Evolutionary conservation across 2,888 invertebrate genomes (phyloP).

Genomic region (Sussaba pulchella): DNA sequence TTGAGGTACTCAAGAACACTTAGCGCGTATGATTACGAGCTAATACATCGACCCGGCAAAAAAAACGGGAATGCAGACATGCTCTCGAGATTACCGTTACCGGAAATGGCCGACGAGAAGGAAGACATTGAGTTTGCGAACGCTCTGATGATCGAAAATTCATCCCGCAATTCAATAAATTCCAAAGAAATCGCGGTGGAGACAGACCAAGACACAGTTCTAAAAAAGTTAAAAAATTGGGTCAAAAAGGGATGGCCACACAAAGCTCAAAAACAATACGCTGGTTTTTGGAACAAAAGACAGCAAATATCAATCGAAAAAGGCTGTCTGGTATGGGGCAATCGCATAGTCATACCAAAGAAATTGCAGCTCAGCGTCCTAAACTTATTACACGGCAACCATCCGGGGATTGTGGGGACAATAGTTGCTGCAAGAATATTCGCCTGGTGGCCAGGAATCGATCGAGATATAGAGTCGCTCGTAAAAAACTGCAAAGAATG

Average conservation of each 20-base stretch:
- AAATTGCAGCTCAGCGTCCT: constrained; percentile 37
- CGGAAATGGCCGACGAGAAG: constrained; percentile 34
- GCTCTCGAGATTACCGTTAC: constrained; percentile 42
- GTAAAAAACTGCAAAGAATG: constrained; percentile 23
- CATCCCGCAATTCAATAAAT: background rate
- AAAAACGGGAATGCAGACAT: constrained; percentile 40
- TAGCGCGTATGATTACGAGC: constrained; percentile 35
- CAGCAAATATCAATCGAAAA: constrained; percentile 3
- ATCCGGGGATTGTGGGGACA: constrained; percentile 53
- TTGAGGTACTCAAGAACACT: constrained; percentile 38
- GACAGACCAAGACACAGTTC: background rate
- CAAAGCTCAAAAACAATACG: background rate
- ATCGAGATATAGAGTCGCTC: constrained; percentile 48
- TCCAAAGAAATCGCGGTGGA: background rate
- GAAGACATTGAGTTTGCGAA: background rate
- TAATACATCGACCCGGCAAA: constrained; percentile 35
- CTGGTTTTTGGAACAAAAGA: background rate
- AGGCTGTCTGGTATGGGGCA: constrained; percentile 42
- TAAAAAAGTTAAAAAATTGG: constrained; percentile 13
- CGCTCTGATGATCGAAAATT: constrained; percentile 6
- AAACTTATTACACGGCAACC: constrained; percentile 46
- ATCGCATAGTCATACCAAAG: constrained; percentile 42
- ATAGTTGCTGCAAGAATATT: constrained; percentile 33
- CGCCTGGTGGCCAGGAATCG: constrained; percentile 54
- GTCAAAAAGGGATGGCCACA: constrained; percentile 13